These are phyloP conservation scores for Lytechinus variegatus DNA, from an alignment of 35 echinoderm and acorn worm genomes.

Conservation along the genomic window DNA sequence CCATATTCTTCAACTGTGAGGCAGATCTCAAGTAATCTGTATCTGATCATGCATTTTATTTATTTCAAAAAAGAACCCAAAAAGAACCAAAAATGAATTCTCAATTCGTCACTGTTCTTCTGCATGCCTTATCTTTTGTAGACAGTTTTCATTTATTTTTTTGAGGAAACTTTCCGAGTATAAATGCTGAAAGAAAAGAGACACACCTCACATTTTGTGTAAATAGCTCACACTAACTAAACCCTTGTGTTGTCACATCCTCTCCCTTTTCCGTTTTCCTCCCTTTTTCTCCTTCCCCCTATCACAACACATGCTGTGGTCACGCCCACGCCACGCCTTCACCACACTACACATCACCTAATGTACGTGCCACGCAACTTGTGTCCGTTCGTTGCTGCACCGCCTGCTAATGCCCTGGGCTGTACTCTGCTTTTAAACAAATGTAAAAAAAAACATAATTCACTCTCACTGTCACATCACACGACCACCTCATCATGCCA, in stretches of 20 bases:
- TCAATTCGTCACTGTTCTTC: neutral
- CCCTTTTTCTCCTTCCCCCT: conserved; percentile 40
- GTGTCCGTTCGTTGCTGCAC: conserved; percentile 52
- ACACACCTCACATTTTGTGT: conserved; percentile 30
- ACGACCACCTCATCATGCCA: conserved; percentile 34
- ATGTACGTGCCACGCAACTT: conserved; percentile 54
- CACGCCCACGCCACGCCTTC: conserved; percentile 55
- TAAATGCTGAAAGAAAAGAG: conserved; percentile 29
- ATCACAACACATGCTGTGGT: conserved; percentile 45
- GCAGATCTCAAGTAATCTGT: neutral
- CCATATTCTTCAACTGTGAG: neutral
- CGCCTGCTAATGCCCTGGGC: conserved; percentile 37
- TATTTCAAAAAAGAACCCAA: neutral
- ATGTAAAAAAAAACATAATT: conserved; percentile 26
- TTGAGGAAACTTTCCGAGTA: neutral
- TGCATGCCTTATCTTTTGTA: conserved; percentile 46
- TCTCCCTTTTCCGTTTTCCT: conserved; percentile 46
- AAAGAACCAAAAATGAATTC: neutral
- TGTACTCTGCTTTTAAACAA: conserved; percentile 35
- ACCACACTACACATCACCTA: conserved; percentile 51
- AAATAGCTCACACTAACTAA: conserved; percentile 53
- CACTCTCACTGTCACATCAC: conserved; percentile 42
- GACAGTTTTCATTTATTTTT: conserved; percentile 19
- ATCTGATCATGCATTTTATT: neutral
- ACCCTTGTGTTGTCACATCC: conserved; percentile 53